These are phyloP conservation scores for Nymphicus hollandicus DNA, from an alignment of 2,113 vertebrate genomes.

Conservation along the genomic window DNA sequence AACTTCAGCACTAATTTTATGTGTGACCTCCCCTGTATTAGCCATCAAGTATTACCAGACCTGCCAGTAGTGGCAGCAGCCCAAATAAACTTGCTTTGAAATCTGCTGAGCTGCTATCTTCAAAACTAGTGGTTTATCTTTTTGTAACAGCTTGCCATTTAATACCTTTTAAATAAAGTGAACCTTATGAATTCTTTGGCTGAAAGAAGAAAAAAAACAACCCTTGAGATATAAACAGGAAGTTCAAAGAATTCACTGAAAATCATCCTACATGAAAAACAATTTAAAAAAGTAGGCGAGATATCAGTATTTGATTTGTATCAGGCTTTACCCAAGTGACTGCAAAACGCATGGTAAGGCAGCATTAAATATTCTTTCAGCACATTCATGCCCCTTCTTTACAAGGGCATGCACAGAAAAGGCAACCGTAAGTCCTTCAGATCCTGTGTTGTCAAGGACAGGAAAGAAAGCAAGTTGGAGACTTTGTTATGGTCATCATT, in stretches of 20 bases:
- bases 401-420: neutral
- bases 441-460: neutral
- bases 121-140: slow-evolving; percentile 11
- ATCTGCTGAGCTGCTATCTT: neutral
- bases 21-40: neutral
- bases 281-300: neutral
- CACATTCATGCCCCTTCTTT: neutral
- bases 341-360: neutral
- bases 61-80: neutral
- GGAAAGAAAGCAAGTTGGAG: neutral
- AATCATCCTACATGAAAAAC: slow-evolving; percentile 21
- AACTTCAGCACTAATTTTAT: neutral
- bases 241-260: slow-evolving; percentile 18
- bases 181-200: neutral
- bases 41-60: neutral
- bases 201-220: neutral
- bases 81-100: neutral
- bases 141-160: slow-evolving; percentile 55
- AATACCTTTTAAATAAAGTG: slow-evolving; percentile 1
- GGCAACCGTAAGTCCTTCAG: neutral
- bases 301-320: neutral
- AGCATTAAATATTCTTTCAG: neutral
- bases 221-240: slow-evolving; percentile 8
- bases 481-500: neutral
- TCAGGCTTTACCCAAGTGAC: neutral